A percentile compares a stretch with the other conserved stretches of the same genome.
These are phyloP conservation scores for Microchirus variegatus DNA, from an alignment of 2,797 vertebrate genomes.

Conservation along the genomic window DNA sequence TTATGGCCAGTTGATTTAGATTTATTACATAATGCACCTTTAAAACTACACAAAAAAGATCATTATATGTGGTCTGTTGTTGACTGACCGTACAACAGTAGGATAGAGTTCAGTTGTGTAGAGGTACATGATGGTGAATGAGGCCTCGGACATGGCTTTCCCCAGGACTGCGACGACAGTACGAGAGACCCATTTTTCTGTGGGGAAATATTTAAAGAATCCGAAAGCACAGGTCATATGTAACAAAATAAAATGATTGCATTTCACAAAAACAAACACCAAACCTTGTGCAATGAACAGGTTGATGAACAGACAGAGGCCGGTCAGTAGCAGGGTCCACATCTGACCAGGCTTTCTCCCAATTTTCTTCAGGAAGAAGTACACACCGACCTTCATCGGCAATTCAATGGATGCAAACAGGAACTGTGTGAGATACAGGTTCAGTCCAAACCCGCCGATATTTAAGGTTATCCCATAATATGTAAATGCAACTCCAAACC, in stretches of 20 bases:
- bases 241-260: not conserved
- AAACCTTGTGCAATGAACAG: constrained; percentile 77
- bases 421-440: constrained; percentile 87
- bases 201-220: not conserved
- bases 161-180: constrained; percentile 82
- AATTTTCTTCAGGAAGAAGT: constrained; percentile 75
- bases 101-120: constrained; percentile 91
- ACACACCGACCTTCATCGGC: constrained; percentile 85
- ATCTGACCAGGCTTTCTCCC: constrained; percentile 80
- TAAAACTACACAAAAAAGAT: constrained; percentile 46
- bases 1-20: too few relatives aligned
- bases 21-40: constrained; percentile 11
- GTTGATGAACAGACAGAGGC: constrained; percentile 75
- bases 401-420: constrained; percentile 85
- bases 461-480: constrained; percentile 90
- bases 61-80: not conserved
- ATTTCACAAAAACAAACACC: not conserved
- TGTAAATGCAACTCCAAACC: constrained; percentile 90
- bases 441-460: constrained; percentile 84
- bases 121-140: constrained; percentile 86
- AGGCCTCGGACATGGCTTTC: constrained; percentile 86
- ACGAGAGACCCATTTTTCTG: constrained; percentile 78
- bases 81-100: constrained; percentile 88
- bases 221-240: too few relatives aligned
- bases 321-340: constrained; percentile 69